Percentiles rank a stretch among this genome's conserved stretches.
phyloP scores from a whole-genome alignment of 2,888 invertebrate species.

The Caenorhabditis doughertyi region DNA sequence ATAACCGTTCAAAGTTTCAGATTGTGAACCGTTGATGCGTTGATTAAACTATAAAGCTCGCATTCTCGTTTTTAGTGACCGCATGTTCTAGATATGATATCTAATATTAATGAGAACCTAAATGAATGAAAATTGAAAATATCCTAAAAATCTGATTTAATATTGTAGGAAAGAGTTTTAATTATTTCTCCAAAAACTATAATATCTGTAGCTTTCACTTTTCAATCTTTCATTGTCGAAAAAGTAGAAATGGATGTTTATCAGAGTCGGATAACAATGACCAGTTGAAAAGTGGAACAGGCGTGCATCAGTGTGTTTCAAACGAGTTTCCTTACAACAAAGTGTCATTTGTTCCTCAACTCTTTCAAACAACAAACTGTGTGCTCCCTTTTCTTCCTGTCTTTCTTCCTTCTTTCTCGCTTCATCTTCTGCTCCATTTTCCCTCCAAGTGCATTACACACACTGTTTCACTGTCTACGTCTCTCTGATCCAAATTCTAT shows the following conservation, averaged over 20 bases:
- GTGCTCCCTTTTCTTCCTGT: slow-evolving; percentile 6
- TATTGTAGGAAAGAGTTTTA: no score
- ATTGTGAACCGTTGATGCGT: no score
- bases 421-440: slow-evolving; percentile 37
- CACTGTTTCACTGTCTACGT: slow-evolving; percentile 33
- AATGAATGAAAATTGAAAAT: no score
- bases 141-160: no score
- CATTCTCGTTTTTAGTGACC: no score
- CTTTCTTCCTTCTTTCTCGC: not conserved
- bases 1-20: no score
- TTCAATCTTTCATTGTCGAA: not conserved
- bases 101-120: no score
- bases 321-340: slow-evolving; percentile 41
- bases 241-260: slow-evolving; percentile 4
- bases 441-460: slow-evolving; percentile 52
- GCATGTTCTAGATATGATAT: no score
- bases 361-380: slow-evolving; percentile 43
- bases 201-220: no score
- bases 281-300: slow-evolving; percentile 40
- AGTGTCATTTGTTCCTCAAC: slow-evolving; percentile 37
- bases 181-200: no score
- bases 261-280: slow-evolving; percentile 6
- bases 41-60: no score
- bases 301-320: slow-evolving; percentile 32
- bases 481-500: slow-evolving; percentile 12